Evolutionary conservation across 2,888 invertebrate genomes (phyloP).

Genomic region (Horisme vitalbata): DNA sequence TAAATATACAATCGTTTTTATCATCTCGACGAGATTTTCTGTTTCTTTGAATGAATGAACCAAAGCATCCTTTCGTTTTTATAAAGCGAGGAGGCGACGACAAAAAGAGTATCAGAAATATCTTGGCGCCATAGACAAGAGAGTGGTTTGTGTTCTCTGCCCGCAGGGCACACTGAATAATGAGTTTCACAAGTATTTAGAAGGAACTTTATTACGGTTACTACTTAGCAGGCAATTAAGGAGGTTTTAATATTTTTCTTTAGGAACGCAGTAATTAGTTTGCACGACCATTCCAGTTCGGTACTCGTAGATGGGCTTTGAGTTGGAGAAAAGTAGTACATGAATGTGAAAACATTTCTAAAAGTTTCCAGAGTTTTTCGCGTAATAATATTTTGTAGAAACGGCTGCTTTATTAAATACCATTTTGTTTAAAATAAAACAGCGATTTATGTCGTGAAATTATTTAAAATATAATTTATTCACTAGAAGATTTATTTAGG

Average conservation of each 20-base stretch:
- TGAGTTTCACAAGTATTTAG: conserved; percentile 58
- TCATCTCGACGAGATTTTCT: conserved; percentile 33
- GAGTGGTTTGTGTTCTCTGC: conserved; percentile 38
- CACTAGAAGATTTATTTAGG: too few relatives aligned
- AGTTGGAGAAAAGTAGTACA: conserved; percentile 5
- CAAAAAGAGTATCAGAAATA: conserved; percentile 43
- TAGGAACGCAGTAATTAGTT: conserved; percentile 45
- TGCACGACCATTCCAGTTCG: conserved; percentile 28
- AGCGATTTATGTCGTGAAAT: too few relatives aligned
- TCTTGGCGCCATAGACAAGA: conserved; percentile 42
- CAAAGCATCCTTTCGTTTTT: conserved; percentile 33
- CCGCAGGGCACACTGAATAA: conserved; percentile 48
- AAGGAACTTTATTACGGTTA: conserved; percentile 52
- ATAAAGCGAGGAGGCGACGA: conserved; percentile 32
- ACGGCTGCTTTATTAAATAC: background rate
- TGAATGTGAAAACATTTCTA: conserved; percentile 20
- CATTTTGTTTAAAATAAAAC: conserved; percentile 1
- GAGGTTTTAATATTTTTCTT: conserved; percentile 49
- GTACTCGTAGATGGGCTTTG: conserved; percentile 15
- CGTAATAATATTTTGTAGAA: background rate
- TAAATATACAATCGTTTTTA: conserved; percentile 41
- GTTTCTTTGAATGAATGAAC: conserved; percentile 27
- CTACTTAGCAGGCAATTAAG: conserved; percentile 55
- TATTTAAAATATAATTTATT: conserved; percentile 36
- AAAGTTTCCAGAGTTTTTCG: background rate